Conservation (phyloP, 2,113 vertebrate species). For the Tautogolabrus adspersus region DNA sequence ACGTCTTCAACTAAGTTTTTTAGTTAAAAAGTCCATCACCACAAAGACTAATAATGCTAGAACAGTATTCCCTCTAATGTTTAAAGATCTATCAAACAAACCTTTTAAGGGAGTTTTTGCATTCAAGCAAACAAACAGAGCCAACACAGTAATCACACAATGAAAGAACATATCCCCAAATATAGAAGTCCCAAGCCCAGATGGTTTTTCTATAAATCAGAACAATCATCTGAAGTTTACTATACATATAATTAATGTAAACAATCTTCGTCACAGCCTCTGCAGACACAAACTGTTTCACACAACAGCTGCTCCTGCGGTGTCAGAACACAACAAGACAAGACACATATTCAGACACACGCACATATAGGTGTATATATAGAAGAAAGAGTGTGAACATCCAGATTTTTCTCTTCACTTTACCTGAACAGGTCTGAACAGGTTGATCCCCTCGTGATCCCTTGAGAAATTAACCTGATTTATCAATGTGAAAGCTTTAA, state of each 20-base stretch:
- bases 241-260: not conserved
- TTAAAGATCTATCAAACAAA: too few species aligned
- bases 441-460: slow-evolving; percentile 27
- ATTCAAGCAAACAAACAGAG: too few species aligned
- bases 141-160: too few species aligned
- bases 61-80: too few species aligned
- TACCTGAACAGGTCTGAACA: not conserved
- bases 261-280: not conserved
- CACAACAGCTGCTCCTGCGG: not conserved
- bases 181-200: not conserved
- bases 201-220: not conserved
- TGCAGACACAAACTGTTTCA: slow-evolving; percentile 1
- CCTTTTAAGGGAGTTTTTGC: too few species aligned
- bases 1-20: too few species aligned
- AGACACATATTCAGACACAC: not conserved
- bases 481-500: slow-evolving; percentile 22
- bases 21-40: too few species aligned
- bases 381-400: not conserved
- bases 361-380: not conserved
- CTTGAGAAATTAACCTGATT: slow-evolving; percentile 12
- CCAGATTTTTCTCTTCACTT: not conserved
- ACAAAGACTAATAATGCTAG: too few species aligned
- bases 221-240: not conserved
- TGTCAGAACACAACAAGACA: not conserved
- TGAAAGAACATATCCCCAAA: not conserved